Evolutionary conservation across 2,797 vertebrate genomes (phyloP).

Genomic region (Sciurus carolinensis): DNA sequence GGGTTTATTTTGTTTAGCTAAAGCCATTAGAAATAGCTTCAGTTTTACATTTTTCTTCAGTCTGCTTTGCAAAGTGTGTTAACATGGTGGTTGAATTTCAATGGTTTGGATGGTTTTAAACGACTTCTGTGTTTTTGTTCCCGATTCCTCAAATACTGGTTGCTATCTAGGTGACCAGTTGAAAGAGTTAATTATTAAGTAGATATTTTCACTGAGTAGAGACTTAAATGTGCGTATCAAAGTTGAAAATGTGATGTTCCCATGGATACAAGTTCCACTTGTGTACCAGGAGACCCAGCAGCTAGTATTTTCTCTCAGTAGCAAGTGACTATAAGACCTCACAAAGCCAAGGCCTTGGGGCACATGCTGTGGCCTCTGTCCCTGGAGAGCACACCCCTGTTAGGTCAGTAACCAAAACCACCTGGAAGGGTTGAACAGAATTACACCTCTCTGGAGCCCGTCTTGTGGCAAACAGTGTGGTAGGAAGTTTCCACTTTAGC

Average conservation of each 20-base stretch:
- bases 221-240: neutral
- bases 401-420: neutral
- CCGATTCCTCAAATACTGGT: slow-evolving; percentile 67
- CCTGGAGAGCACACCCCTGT: no score
- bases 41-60: slow-evolving; percentile 71
- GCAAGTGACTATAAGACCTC: neutral
- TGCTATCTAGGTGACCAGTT: slow-evolving; percentile 65
- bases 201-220: neutral
- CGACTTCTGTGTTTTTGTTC: slow-evolving; percentile 75
- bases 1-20: slow-evolving; percentile 82
- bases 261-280: neutral
- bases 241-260: slow-evolving; percentile 12
- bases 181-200: slow-evolving; percentile 37
- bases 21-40: slow-evolving; percentile 76
- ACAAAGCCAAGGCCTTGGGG: neutral
- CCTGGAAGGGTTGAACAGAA: neutral
- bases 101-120: slow-evolving; percentile 75
- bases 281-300: neutral
- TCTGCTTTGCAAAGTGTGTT: slow-evolving; percentile 75
- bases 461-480: neutral
- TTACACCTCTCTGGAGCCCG: neutral
- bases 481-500: neutral
- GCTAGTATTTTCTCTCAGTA: neutral
- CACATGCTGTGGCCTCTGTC: neutral
- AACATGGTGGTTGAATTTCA: slow-evolving; percentile 80